Percentiles rank a stretch among this genome's conserved stretches.
Conservation (phyloP, 2,797 vertebrate genomes). For the Neoniphon sammara region DNA sequence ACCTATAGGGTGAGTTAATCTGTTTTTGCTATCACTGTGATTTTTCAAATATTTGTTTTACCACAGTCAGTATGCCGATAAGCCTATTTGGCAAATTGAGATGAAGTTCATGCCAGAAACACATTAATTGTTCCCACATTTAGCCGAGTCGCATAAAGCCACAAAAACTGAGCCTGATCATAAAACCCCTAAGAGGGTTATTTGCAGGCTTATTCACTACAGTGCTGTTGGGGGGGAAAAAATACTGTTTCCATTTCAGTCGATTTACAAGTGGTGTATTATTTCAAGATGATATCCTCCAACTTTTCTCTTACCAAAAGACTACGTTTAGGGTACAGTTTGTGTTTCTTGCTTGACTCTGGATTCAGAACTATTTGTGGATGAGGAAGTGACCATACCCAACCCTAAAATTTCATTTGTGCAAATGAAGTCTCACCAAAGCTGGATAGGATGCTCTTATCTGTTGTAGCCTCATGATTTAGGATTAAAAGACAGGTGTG, state of each 20-base stretch:
- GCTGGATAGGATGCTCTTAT: too few species aligned
- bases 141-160: slow-evolving; percentile 70
- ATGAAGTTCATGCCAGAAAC: slow-evolving; percentile 77
- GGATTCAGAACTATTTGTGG: too few species aligned
- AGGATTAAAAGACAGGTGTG: too few species aligned
- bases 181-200: slow-evolving; percentile 69
- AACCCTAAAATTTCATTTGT: too few species aligned
- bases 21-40: slow-evolving; percentile 67
- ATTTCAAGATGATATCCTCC: slow-evolving; percentile 18
- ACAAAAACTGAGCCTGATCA: slow-evolving; percentile 69
- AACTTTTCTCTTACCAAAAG: background rate
- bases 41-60: slow-evolving; percentile 74
- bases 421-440: too few species aligned
- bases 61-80: slow-evolving; percentile 84
- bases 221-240: slow-evolving; percentile 64
- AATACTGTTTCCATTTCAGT: slow-evolving; percentile 41
- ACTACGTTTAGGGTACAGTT: too few species aligned
- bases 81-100: slow-evolving; percentile 85
- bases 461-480: too few species aligned
- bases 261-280: slow-evolving; percentile 26
- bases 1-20: slow-evolving; percentile 48
- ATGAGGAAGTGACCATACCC: too few species aligned
- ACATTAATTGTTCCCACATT: slow-evolving; percentile 88
- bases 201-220: slow-evolving; percentile 67
- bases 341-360: too few species aligned